These are phyloP conservation scores for Mycogona germanica DNA, from an alignment of 2,888 invertebrate species.

Conservation along the genomic window DNA sequence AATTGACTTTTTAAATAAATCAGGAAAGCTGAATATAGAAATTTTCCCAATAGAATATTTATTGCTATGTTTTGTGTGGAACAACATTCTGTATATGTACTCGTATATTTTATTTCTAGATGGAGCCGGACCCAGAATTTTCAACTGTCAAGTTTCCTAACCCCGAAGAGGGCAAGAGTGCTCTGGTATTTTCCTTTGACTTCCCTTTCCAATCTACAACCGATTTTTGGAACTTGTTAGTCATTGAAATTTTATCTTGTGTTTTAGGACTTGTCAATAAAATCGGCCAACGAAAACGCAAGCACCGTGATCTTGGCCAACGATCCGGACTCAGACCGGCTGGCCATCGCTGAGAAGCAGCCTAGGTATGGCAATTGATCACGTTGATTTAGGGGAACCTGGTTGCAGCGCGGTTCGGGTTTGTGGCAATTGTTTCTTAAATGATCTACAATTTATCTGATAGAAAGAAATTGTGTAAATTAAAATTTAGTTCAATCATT, in stretches of 20 bases:
- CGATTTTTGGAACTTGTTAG: slow-evolving; percentile 16
- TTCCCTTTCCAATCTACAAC: background rate
- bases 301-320: slow-evolving; percentile 79
- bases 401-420: too few relatives aligned
- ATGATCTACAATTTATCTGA: too few relatives aligned
- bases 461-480: too few relatives aligned
- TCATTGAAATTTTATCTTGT: background rate
- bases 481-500: too few relatives aligned
- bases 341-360: slow-evolving; percentile 82
- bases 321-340: slow-evolving; percentile 95
- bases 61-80: too few relatives aligned
- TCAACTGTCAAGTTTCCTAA: slow-evolving; percentile 96
- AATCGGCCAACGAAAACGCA: slow-evolving; percentile 56
- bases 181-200: slow-evolving; percentile 40
- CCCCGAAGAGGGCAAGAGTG: slow-evolving; percentile 87
- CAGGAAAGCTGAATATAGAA: too few relatives aligned
- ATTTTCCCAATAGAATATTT: too few relatives aligned
- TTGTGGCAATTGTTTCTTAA: too few relatives aligned
- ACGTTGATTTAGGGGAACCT: too few relatives aligned
- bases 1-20: too few relatives aligned
- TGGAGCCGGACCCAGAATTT: slow-evolving; percentile 89
- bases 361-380: slow-evolving; percentile 20
- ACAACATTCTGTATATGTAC: too few relatives aligned
- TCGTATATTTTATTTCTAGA: slow-evolving; percentile 41
- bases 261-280: slow-evolving; percentile 50